Percentiles rank a stretch among this genome's conserved stretches.
Conservation (phyloP, 1,140 invertebrate genomes). For the Trichonephila clavipes region DNA sequence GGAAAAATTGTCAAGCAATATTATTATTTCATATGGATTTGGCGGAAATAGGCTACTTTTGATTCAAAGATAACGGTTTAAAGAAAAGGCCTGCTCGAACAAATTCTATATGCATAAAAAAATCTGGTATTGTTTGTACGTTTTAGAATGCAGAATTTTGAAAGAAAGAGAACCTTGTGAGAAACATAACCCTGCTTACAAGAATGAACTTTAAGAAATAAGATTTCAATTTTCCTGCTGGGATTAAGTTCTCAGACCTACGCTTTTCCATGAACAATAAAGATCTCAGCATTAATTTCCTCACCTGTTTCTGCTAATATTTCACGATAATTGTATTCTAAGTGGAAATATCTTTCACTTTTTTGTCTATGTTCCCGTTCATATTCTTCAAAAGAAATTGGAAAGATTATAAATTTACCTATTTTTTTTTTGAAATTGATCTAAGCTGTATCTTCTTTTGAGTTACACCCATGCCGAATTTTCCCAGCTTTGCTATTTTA, state of each 20-base stretch:
- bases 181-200: not conserved
- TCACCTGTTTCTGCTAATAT: not conserved
- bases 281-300: not conserved
- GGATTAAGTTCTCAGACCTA: not conserved
- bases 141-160: not conserved
- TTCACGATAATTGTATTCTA: not conserved
- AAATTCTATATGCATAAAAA: slow-evolving; percentile 1
- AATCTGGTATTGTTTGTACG: slow-evolving; percentile 7
- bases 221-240: not conserved
- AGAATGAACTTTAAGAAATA: not conserved
- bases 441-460: too few relatives aligned
- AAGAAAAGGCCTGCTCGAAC: not conserved
- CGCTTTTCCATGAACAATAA: not conserved
- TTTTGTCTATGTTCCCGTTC: too few relatives aligned
- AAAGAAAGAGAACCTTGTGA: not conserved
- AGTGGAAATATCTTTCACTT: not conserved
- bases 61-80: slow-evolving; percentile 13
- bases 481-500: too few relatives aligned
- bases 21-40: slow-evolving; percentile 12
- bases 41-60: slow-evolving; percentile 55
- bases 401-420: too few relatives aligned
- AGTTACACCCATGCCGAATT: too few relatives aligned
- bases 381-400: too few relatives aligned
- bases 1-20: slow-evolving; percentile 15
- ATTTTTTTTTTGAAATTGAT: too few relatives aligned